Percentiles rank a stretch among this genome's conserved stretches.
These are phyloP conservation scores for Gambusia yucatana DNA, from an alignment of 2,797 vertebrate genomes.

Conservation along the genomic window DNA sequence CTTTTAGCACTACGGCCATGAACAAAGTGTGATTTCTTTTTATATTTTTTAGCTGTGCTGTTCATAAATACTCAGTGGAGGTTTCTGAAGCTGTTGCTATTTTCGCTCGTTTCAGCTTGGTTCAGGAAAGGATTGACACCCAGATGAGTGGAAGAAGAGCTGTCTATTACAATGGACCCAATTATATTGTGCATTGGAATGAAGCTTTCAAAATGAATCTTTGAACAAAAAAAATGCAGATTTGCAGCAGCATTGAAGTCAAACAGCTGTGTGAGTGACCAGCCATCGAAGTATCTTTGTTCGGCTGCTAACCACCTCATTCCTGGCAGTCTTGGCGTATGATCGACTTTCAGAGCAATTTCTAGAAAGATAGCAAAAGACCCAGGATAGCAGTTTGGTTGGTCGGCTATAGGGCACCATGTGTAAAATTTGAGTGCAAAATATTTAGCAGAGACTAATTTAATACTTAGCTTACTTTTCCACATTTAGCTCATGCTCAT, in stretches of 20 bases:
- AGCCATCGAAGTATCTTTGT: slow-evolving; percentile 35
- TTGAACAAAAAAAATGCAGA: slow-evolving; percentile 21
- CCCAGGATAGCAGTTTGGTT: background rate
- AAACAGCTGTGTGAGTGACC: slow-evolving; percentile 39
- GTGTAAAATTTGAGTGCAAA: too few species aligned
- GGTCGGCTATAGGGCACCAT: background rate
- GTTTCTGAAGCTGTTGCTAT: slow-evolving; percentile 51
- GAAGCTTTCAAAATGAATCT: slow-evolving; percentile 54
- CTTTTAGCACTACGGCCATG: slow-evolving; percentile 37
- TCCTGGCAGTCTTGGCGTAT: background rate
- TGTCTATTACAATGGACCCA: slow-evolving; percentile 56
- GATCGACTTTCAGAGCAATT: background rate
- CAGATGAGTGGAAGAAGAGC: slow-evolving; percentile 49
- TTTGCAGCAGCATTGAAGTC: slow-evolving; percentile 40
- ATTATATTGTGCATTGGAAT: slow-evolving; percentile 49
- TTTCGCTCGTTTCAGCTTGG: slow-evolving; percentile 36
- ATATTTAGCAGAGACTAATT: too few species aligned
- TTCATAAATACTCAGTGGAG: slow-evolving; percentile 42
- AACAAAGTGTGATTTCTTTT: slow-evolving; percentile 50
- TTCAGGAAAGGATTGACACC: slow-evolving; percentile 51
- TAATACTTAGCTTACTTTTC: too few species aligned
- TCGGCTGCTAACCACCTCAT: slow-evolving; percentile 20
- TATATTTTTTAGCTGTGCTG: slow-evolving; percentile 33
- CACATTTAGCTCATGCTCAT: too few species aligned
- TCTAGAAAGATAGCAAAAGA: background rate